Conservation (phyloP, 2,797 vertebrate genomes). For the Sebastes matsubarae region DNA sequence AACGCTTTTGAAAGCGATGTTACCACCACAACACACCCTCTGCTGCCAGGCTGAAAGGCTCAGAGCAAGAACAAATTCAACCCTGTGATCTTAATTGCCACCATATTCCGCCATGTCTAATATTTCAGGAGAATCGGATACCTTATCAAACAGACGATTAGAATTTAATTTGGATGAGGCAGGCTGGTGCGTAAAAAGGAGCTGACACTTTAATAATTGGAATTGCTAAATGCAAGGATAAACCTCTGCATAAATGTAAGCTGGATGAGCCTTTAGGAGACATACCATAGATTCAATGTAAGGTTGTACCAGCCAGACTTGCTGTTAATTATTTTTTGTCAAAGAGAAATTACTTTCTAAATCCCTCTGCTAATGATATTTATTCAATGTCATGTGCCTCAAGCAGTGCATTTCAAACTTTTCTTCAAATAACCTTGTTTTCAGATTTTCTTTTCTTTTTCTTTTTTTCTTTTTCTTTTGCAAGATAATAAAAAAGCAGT, state of each 20-base stretch:
- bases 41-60: conserved; percentile 6
- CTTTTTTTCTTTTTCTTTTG: background rate
- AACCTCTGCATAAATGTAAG: background rate
- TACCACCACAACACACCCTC: background rate
- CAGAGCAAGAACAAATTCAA: background rate
- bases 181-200: conserved; percentile 10
- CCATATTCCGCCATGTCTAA: background rate
- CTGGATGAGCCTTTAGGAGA: conserved; percentile 3
- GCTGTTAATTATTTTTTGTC: background rate
- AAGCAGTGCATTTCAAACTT: background rate
- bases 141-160: conserved; percentile 12
- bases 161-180: conserved; percentile 2
- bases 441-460: background rate
- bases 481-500: background rate
- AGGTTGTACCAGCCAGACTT: background rate
- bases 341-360: background rate
- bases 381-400: background rate
- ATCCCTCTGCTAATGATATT: background rate
- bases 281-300: background rate
- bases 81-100: conserved; percentile 11
- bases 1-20: conserved; percentile 6
- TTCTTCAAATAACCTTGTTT: background rate
- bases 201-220: conserved; percentile 20
- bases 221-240: conserved; percentile 6
- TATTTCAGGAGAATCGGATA: conserved; percentile 4